phyloP scores from a whole-genome alignment of 2,888 invertebrate species.

The Sicus ferrugineus region DNA sequence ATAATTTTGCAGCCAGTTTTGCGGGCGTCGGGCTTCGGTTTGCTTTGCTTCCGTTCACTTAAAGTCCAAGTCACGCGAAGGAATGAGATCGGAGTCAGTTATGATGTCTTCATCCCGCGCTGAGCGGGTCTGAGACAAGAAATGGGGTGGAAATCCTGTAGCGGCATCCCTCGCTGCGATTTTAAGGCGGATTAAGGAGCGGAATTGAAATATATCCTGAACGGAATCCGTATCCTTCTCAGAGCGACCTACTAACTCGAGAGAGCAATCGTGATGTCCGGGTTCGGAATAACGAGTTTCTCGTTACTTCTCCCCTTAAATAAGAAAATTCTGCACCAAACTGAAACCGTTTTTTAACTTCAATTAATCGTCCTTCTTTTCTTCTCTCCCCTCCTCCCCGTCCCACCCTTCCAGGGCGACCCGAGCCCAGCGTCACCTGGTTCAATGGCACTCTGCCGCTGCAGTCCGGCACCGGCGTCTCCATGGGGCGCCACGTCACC shows the following conservation, averaged over 20 bases:
- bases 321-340: too few species aligned
- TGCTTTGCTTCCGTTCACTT: not conserved
- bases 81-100: too few species aligned
- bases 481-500: slow-evolving; percentile 77
- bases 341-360: not conserved
- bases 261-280: too few species aligned
- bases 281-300: too few species aligned
- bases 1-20: slow-evolving; percentile 11
- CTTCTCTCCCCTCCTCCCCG: not conserved
- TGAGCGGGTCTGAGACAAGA: too few species aligned
- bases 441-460: slow-evolving; percentile 77
- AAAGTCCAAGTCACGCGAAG: not conserved
- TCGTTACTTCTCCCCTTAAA: too few species aligned
- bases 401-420: slow-evolving; percentile 71
- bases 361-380: slow-evolving; percentile 2
- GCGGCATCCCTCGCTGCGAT: too few species aligned
- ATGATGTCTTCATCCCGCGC: too few species aligned
- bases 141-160: too few species aligned
- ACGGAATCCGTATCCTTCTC: not conserved
- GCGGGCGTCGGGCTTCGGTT: not conserved
- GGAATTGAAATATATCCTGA: too few species aligned
- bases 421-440: slow-evolving; percentile 86
- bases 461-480: slow-evolving; percentile 75
- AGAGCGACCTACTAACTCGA: slow-evolving; percentile 12
- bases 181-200: too few species aligned